These are phyloP conservation scores for Lynx canadensis DNA, from an alignment of 2,113 vertebrate genomes.

Conservation along the genomic window DNA sequence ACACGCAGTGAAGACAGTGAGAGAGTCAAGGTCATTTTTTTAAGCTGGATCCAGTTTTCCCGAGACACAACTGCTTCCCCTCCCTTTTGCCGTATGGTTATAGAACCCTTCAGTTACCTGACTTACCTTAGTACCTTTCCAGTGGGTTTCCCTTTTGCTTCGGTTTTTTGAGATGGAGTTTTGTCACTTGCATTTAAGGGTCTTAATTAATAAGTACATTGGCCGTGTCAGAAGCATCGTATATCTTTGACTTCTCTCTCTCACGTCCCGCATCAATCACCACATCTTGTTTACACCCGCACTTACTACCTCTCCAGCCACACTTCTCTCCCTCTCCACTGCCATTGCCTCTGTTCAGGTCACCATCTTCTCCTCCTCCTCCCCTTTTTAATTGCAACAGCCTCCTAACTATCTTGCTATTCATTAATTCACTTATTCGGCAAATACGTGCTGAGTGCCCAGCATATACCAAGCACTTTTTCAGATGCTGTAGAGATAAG, in stretches of 20 bases:
- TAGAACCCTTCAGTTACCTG: neutral
- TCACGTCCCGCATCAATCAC: neutral
- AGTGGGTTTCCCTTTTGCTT: neutral
- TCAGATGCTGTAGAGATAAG: neutral
- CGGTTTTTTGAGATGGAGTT: neutral
- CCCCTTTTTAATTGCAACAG: neutral
- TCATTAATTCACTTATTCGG: neutral
- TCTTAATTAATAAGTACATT: neutral
- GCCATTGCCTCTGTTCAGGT: no score
- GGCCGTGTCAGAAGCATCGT: neutral
- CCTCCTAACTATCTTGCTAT: neutral
- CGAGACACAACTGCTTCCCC: neutral
- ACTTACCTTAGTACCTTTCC: neutral
- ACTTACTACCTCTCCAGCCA: neutral
- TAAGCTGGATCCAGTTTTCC: neutral
- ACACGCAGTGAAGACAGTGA: neutral
- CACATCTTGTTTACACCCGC: neutral
- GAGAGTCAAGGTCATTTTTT: neutral
- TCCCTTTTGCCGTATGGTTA: neutral
- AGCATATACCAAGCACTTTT: neutral
- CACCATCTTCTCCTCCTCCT: no score
- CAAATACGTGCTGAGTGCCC: neutral
- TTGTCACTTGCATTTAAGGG: neutral
- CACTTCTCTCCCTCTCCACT: neutral
- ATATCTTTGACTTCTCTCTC: neutral